Conservation (phyloP, 2,113 vertebrate genomes). For the Myotis davidii region DNA sequence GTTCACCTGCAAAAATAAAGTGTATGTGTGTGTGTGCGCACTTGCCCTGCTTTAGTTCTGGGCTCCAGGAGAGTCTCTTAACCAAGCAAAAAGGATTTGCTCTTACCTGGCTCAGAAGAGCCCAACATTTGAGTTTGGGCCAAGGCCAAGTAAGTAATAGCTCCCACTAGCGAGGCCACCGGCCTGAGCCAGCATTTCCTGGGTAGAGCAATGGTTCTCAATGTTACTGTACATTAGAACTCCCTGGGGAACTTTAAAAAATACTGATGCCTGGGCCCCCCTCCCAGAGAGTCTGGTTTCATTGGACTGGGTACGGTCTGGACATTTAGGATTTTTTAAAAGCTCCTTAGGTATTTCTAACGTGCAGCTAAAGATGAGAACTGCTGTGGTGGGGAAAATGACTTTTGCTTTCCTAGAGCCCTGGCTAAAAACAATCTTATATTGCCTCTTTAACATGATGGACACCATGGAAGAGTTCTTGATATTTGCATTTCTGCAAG, state of each 20-base stretch:
- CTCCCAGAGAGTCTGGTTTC: background rate
- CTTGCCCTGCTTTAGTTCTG: background rate
- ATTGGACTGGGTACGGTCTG: background rate
- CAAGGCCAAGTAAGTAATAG: background rate
- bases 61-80: background rate
- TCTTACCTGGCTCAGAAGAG: background rate
- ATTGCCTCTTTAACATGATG: background rate
- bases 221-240: background rate
- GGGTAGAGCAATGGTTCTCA: background rate
- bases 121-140: background rate
- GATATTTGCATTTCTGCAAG: background rate
- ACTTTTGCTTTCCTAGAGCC: background rate
- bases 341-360: conserved; percentile 12
- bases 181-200: background rate
- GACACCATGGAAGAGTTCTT: background rate
- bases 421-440: background rate
- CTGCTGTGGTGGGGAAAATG: background rate
- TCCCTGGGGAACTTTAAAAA: background rate
- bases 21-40: background rate
- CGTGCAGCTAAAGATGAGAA: background rate
- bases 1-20: background rate
- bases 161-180: background rate
- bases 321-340: background rate
- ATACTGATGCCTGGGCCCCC: background rate
- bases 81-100: background rate